Percentiles rank a stretch among this genome's conserved stretches.
phyloP scores from a whole-genome alignment of 2,888 invertebrate genomes.

The Baronia brevicornis region DNA sequence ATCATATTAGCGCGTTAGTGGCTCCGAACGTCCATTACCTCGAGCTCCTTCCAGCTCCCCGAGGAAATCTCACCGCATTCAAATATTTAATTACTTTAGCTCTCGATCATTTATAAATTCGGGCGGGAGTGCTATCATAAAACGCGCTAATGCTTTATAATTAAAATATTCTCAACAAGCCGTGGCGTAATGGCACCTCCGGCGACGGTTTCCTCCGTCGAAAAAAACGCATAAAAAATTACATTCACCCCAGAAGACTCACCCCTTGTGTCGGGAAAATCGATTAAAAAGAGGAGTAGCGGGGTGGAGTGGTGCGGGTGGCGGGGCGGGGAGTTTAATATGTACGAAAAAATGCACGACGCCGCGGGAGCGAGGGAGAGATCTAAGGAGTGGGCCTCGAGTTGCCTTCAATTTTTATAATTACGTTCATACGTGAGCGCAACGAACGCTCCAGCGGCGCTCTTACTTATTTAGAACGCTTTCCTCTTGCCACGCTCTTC shows the following conservation, averaged over 20 bases:
- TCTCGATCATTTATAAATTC: slow-evolving; percentile 73
- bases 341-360: slow-evolving; percentile 76
- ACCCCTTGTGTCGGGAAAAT: slow-evolving; percentile 76
- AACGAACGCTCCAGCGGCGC: slow-evolving; percentile 42
- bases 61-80: slow-evolving; percentile 74
- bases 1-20: slow-evolving; percentile 61
- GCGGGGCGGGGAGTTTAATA: slow-evolving; percentile 67
- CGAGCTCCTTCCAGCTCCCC: slow-evolving; percentile 50
- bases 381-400: slow-evolving; percentile 56
- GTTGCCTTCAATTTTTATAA: slow-evolving; percentile 75
- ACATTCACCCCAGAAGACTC: slow-evolving; percentile 76
- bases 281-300: slow-evolving; percentile 76
- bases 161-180: slow-evolving; percentile 77
- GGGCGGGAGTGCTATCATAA: slow-evolving; percentile 72
- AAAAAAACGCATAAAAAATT: slow-evolving; percentile 77
- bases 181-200: slow-evolving; percentile 76
- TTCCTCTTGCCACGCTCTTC: slow-evolving; percentile 35
- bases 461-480: slow-evolving; percentile 58
- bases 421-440: slow-evolving; percentile 79
- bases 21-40: slow-evolving; percentile 57
- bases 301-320: slow-evolving; percentile 51
- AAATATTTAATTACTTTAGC: slow-evolving; percentile 74
- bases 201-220: slow-evolving; percentile 66
- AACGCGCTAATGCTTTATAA: slow-evolving; percentile 76
- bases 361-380: slow-evolving; percentile 65